phyloP scores from a whole-genome alignment of 2,888 invertebrate genomes.

The Drosophila affinis region DNA sequence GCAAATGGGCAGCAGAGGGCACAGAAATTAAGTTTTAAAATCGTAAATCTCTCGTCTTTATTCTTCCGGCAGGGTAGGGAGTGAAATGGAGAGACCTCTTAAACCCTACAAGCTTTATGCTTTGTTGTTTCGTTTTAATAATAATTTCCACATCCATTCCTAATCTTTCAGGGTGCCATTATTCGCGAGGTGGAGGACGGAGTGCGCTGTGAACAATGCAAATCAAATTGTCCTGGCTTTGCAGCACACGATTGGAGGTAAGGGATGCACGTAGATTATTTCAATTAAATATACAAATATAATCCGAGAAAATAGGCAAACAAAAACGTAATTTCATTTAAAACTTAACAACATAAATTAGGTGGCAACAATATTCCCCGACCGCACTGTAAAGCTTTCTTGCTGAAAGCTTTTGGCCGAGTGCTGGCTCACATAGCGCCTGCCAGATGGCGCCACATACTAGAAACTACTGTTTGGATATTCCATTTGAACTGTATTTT shows the following conservation, averaged over 20 bases:
- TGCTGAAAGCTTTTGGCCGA: conserved; percentile 41
- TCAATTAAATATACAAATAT: background rate
- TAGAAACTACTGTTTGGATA: background rate
- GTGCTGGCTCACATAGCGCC: background rate
- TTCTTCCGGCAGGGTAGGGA: no score
- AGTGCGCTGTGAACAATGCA: conserved; percentile 93
- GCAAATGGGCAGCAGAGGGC: conserved; percentile 38
- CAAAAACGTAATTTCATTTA: background rate
- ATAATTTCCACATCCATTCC: background rate
- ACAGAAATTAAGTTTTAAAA: conserved; percentile 50
- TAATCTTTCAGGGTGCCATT: conserved; percentile 89
- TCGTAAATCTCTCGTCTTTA: conserved; percentile 40
- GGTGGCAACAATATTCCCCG: conserved; percentile 22
- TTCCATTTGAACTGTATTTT: background rate
- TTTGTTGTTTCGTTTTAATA: background rate
- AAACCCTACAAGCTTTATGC: background rate
- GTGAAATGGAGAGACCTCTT: no score
- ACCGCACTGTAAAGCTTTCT: conserved; percentile 60
- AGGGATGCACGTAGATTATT: conserved; percentile 80
- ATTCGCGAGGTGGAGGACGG: conserved; percentile 93
- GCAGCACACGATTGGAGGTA: conserved; percentile 94
- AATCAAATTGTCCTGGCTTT: conserved; percentile 92
- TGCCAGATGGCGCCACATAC: conserved; percentile 47
- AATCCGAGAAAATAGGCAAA: no score
- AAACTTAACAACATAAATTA: background rate